phyloP scores from a whole-genome alignment of 1,140 invertebrate genomes.

The Cydia amplana region DNA sequence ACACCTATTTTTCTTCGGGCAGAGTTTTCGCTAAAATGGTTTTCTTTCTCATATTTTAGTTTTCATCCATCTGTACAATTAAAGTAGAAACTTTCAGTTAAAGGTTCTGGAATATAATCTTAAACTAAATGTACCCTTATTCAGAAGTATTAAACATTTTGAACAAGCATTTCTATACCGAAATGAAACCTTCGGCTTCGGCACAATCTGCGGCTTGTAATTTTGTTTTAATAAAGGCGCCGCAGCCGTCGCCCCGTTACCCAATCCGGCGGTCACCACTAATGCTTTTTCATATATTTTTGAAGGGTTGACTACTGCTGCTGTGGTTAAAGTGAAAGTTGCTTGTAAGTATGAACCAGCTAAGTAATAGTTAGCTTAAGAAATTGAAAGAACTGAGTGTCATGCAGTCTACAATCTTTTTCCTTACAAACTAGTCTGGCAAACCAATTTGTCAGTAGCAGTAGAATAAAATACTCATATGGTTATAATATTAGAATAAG shows the following conservation, averaged over 20 bases:
- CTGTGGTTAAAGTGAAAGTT: neutral
- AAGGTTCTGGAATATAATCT: neutral
- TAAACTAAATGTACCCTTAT: neutral
- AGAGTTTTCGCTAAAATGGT: neutral
- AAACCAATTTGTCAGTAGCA: too few species aligned
- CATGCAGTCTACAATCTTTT: too few species aligned
- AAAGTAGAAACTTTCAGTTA: too few species aligned
- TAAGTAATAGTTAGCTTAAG: neutral
- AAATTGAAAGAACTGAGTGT: neutral
- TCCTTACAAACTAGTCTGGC: too few species aligned
- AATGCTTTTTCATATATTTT: constrained; percentile 72
- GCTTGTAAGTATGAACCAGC: neutral
- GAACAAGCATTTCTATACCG: constrained; percentile 19
- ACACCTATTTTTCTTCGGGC: neutral
- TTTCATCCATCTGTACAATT: too few species aligned
- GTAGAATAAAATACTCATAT: too few species aligned
- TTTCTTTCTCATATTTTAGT: too few species aligned
- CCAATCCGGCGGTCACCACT: constrained; percentile 66
- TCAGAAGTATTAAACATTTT: neutral
- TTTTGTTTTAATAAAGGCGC: constrained; percentile 78
- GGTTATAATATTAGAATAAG: too few species aligned
- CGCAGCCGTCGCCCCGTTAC: constrained; percentile 71
- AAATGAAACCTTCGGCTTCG: constrained; percentile 46
- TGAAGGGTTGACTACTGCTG: constrained; percentile 65
- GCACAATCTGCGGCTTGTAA: constrained; percentile 71